Percentiles rank a stretch among this genome's conserved stretches.
Conservation (phyloP, 2,797 vertebrate genomes). For the Nannoperca obscura region DNA sequence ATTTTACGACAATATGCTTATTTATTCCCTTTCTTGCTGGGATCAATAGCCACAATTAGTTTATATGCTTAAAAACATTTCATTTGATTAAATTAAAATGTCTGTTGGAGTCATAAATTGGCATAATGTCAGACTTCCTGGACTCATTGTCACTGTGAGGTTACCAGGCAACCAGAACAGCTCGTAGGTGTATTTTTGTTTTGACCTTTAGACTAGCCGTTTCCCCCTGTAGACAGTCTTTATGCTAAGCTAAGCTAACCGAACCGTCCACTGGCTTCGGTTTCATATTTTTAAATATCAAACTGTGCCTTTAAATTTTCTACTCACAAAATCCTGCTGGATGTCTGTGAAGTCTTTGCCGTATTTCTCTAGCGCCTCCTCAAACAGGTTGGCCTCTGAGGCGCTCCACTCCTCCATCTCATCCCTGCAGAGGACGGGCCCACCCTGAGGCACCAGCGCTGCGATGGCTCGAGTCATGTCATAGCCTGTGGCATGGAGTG, state of each 20-base stretch:
- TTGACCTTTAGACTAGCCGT: background rate
- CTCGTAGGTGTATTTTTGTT: background rate
- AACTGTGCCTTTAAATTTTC: background rate
- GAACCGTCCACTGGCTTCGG: background rate
- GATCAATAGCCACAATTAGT: background rate
- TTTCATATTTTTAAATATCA: background rate
- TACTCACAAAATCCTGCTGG: constrained; percentile 98
- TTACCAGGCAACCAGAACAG: background rate
- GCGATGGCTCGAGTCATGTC: constrained; percentile 97
- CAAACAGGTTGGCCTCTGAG: constrained; percentile 96
- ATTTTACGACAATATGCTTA: background rate
- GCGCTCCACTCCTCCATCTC: constrained; percentile 99
- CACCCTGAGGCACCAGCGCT: constrained; percentile 96
- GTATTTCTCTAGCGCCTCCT: constrained; percentile 97
- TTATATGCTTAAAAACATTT: background rate
- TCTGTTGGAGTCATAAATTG: background rate
- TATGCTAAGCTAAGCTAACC: background rate
- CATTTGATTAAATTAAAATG: background rate
- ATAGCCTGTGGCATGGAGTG: constrained; percentile 92
- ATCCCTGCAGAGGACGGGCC: constrained; percentile 95
- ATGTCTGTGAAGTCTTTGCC: constrained; percentile 99
- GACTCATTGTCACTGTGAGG: background rate
- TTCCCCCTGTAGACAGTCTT: background rate
- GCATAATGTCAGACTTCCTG: background rate
- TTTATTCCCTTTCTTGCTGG: background rate